Evolutionary conservation across 2,797 vertebrate species (phyloP).

Genomic region (Lates japonicus): DNA sequence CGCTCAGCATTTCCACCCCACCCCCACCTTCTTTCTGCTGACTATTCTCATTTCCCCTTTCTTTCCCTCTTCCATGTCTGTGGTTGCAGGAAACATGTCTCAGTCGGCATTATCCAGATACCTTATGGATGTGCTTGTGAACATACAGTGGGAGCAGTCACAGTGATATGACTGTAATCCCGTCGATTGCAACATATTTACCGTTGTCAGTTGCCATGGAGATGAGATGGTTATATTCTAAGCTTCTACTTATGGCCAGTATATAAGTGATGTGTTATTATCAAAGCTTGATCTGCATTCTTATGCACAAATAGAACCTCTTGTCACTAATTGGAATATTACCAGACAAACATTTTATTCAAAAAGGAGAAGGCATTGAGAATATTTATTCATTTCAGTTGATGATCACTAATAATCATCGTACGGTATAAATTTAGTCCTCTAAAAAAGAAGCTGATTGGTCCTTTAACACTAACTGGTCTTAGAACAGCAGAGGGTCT

Average conservation of each 20-base stretch:
- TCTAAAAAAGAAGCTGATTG: conserved; percentile 14
- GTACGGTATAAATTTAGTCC: too few species aligned
- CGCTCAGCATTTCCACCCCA: neutral
- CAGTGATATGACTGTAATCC: conserved; percentile 80
- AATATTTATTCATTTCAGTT: conserved; percentile 17
- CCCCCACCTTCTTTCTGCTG: neutral
- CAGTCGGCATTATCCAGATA: conserved; percentile 44
- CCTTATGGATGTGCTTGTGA: conserved; percentile 73
- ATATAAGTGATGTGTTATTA: conserved; percentile 68
- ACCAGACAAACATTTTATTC: neutral
- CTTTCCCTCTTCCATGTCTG: conserved; percentile 7
- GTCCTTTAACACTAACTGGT: conserved; percentile 8
- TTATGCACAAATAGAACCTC: neutral
- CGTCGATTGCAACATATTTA: conserved; percentile 56
- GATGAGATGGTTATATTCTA: conserved; percentile 80
- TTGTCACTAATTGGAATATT: conserved; percentile 18
- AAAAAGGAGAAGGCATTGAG: neutral
- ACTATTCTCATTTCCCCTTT: neutral
- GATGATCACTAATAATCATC: conserved; percentile 4
- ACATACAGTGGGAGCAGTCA: conserved; percentile 69
- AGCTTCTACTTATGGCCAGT: conserved; percentile 55
- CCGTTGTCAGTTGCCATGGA: conserved; percentile 83
- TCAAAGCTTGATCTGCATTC: conserved; percentile 48
- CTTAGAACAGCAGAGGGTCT: neutral
- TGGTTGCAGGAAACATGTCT: conserved; percentile 37